These are phyloP conservation scores for Ametastegia equiseti DNA, from an alignment of 2,888 invertebrate species.

Conservation along the genomic window DNA sequence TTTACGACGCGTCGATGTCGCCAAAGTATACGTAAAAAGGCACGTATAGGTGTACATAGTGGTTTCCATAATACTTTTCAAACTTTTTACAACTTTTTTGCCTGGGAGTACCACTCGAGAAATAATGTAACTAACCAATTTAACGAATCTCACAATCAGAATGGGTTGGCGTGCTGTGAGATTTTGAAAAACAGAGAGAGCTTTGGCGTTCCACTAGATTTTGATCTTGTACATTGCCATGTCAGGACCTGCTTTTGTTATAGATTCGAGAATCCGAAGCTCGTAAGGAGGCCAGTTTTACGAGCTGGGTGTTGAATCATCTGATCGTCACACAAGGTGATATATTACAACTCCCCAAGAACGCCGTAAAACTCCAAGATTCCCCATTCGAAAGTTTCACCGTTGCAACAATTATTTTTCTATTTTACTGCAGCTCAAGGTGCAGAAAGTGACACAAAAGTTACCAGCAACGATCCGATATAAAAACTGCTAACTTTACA, in stretches of 20 bases:
- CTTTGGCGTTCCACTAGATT: not conserved
- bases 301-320: not conserved
- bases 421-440: constrained; percentile 27
- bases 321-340: not conserved
- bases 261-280: not conserved
- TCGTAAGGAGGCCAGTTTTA: not conserved
- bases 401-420: constrained; percentile 7
- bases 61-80: constrained; percentile 35
- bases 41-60: not conserved
- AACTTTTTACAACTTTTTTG: not conserved
- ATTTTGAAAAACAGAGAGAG: not conserved
- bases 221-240: not conserved
- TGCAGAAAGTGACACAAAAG: not conserved
- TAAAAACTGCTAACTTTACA: not conserved
- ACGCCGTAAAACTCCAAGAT: constrained; percentile 4
- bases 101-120: not conserved
- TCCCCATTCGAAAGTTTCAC: not conserved
- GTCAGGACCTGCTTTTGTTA: too few relatives aligned
- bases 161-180: not conserved
- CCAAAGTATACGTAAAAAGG: not conserved
- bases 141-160: not conserved
- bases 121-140: constrained; percentile 26
- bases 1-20: constrained; percentile 62
- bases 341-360: not conserved
- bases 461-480: not conserved